Evolutionary conservation across 2,797 vertebrate species (phyloP).

Genomic region (Artibeus lituratus): DNA sequence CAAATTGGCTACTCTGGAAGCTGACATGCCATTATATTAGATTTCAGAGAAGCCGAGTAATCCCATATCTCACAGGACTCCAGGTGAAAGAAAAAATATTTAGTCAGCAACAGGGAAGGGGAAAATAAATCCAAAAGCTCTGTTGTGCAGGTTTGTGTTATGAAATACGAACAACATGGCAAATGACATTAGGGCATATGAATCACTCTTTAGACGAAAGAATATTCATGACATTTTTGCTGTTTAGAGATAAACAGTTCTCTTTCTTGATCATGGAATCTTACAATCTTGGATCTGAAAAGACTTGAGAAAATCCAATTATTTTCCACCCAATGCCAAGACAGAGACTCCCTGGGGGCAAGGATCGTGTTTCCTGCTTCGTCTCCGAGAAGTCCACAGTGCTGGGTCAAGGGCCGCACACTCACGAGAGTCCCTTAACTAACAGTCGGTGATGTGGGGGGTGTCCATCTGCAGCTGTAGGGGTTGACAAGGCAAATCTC

Average conservation of each 20-base stretch:
- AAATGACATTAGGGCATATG: conserved; percentile 41
- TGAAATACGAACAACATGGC: conserved; percentile 15
- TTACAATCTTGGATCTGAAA: conserved; percentile 20
- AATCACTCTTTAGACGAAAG: conserved; percentile 49
- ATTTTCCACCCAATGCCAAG: background rate
- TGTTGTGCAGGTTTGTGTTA: conserved; percentile 6
- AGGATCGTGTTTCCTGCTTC: conserved; percentile 17
- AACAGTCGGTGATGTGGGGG: background rate
- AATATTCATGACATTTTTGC: conserved; percentile 38
- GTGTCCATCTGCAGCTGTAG: background rate
- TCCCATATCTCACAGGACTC: background rate
- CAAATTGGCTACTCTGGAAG: conserved; percentile 40
- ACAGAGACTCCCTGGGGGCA: background rate
- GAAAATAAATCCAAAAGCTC: conserved; percentile 31
- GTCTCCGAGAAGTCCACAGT: background rate
- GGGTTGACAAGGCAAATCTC: background rate
- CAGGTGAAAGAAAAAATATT: conserved; percentile 50
- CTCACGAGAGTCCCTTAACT: background rate
- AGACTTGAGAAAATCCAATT: conserved; percentile 49
- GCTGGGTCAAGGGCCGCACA: conserved; percentile 4
- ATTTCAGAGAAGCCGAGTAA: conserved; percentile 50
- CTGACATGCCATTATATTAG: conserved; percentile 20
- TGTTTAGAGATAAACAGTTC: conserved; percentile 42
- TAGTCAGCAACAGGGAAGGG: conserved; percentile 27
- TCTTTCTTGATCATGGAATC: conserved; percentile 36